Evolutionary conservation across 2,797 vertebrate species (phyloP), one percentile per base, ranked within the genome.

Genomic region (Muraenolepis orangiensis): DNA sequence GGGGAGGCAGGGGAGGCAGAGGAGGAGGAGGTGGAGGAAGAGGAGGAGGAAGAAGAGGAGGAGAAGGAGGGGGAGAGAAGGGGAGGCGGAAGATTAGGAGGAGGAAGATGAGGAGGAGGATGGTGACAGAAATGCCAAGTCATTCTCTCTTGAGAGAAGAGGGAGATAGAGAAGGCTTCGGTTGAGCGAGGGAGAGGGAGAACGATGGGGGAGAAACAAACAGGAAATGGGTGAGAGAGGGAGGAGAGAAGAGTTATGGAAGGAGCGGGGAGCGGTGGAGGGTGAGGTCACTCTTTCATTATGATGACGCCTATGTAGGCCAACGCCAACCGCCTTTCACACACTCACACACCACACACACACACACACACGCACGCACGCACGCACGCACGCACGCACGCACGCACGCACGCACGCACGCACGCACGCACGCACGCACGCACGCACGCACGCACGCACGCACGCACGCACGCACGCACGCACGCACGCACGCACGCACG

Each of bases 251-350:
- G 72, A 64, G 74, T 72, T 12, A 71, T 13, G 14, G 46, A 66
- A 3, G 67, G 74, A 30, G 74, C 69, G 78, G 72, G 76, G 80
- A 78, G 79, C 61, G 79, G 75, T 16, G n/a, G 57, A n/a, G 57
- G 71, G 70, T 84, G 79, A 85, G 71, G 78, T 86, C 77, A 78
- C 80, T 13, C 67, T 79, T 76, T 61, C 77, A 40, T 74, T 69
- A 75, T 80, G 75, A 78, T 82, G 79, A 82, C 70, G 78, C 76
- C 80, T 73, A 87, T 81, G 76, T 85, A 81, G 85, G 85, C 87
- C 81, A 85, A 69, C 70, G 36, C 71, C 73, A 68, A 31, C 46
- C 74, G 23, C 23, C 72, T 66, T 23, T 38, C 20, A 13, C 31
- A 30, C 31, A 30, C 61, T 12, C 61, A 23, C 61, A 23, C 61